Evolutionary conservation across 2,797 vertebrate species (phyloP), one percentile per base, ranked within the genome.

Genomic region (Oryzias dopingdopingensis): DNA sequence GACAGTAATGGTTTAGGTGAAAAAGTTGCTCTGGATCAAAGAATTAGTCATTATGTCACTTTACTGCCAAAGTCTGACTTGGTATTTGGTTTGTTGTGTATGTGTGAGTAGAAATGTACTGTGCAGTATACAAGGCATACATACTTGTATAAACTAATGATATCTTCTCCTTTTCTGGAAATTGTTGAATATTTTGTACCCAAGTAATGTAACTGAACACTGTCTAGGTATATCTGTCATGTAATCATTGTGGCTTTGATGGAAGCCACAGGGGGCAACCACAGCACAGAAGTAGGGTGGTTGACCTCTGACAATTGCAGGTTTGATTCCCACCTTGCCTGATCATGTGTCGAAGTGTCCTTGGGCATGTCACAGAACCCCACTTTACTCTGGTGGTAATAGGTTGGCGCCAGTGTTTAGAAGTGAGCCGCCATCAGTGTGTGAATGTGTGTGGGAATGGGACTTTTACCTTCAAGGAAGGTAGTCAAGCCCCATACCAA

Each of bases 1-100:
- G 84, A 91, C 85, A 89, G 85, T 92, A 88, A 90, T 90, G 88
- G 78, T 91, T 90, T 92, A 84, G 81, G 72, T 83, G 78, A 54
- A 80, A 76, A 85, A 80, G 69, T 81, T 78, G 77, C 67, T 74
- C 70, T 83, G 74, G 46, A 86, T 83, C 80, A 84, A 84, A 76
- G 73, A 83, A 81, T 87, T 80, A 88, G 79, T 79, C 80, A 69
- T 55, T 70, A 61, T 69, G 74, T 65, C 51, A 65, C 68, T 57
- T 73, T 64, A 67, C 68, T 79, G 65, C 69, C 62, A 71, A 74
- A 78, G 81, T 85, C 79, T 83, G 61, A 78, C 65, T 80, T 70
- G 61, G 63, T 66, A 69, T 59, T 75, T 77, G 71, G 85, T 84
- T 87, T 43, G 40, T 10, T 45, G 17, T 22, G 37, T 14, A 47